A percentile compares a stretch with the other conserved stretches of the same genome.
phyloP scores from a whole-genome alignment of 2,113 vertebrate species.

The Phylloscopus trochiloides region DNA sequence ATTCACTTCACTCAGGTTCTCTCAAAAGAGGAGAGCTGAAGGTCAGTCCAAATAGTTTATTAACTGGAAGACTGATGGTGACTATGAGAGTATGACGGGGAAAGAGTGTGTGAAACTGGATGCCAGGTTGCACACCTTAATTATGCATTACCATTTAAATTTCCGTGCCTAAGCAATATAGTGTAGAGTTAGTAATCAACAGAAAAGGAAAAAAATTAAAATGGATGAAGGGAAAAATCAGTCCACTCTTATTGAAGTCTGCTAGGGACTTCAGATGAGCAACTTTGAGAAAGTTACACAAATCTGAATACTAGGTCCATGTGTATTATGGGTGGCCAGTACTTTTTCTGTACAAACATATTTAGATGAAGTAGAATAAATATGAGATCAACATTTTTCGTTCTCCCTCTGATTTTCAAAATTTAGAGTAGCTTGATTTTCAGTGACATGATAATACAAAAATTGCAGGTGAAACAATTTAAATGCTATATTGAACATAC shows the following conservation, averaged over 20 bases:
- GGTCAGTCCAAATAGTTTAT: background rate
- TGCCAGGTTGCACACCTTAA: background rate
- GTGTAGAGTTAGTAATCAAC: background rate
- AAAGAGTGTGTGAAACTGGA: background rate
- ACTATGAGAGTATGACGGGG: background rate
- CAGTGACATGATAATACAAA: background rate
- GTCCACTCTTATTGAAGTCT: background rate
- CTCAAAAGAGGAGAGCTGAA: background rate
- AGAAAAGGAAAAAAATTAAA: background rate
- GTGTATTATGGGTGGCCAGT: background rate
- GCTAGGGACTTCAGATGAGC: background rate
- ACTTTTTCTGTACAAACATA: background rate
- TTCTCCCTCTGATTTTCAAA: background rate
- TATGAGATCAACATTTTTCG: background rate
- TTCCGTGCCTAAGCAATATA: background rate
- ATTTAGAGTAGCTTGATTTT: background rate
- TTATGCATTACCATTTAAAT: background rate
- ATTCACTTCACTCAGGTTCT: background rate
- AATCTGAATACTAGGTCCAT: background rate
- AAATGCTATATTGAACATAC: background rate
- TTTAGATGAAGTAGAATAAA: background rate
- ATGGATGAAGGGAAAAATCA: background rate
- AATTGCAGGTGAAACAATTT: background rate
- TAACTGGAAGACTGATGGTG: background rate
- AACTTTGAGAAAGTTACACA: background rate